Evolutionary conservation across 2,113 vertebrate species (phyloP).

Genomic region (Argyrosomus japonicus): DNA sequence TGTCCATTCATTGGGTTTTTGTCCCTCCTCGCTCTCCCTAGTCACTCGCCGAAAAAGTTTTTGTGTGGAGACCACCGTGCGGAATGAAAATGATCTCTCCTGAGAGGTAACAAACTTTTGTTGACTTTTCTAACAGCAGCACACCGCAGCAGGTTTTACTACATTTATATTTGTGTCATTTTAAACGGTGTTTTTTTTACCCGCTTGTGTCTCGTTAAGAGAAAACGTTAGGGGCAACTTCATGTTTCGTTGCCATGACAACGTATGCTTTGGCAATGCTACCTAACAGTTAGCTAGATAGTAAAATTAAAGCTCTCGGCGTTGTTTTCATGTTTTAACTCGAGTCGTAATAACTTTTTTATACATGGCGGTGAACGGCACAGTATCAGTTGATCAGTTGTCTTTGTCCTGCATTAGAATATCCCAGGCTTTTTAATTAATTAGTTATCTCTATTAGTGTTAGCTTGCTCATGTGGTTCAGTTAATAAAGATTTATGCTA

Average conservation of each 20-base stretch:
- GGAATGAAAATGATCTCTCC: slow-evolving; percentile 20
- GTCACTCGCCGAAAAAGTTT: slow-evolving; percentile 34
- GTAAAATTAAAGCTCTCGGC: background rate
- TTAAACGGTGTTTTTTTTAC: background rate
- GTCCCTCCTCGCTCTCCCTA: slow-evolving; percentile 68
- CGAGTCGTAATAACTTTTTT: background rate
- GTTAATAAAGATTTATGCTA: background rate
- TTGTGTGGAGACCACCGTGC: background rate
- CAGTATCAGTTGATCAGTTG: background rate
- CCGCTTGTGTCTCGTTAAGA: background rate
- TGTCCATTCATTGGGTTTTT: background rate
- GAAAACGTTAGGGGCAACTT: slow-evolving; percentile 19
- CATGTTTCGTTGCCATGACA: slow-evolving; percentile 76
- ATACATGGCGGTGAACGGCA: background rate
- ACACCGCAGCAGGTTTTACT: too few relatives aligned
- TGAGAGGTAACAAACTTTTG: slow-evolving; percentile 41
- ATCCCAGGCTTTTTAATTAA: background rate
- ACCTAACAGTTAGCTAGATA: background rate
- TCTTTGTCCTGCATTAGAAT: background rate
- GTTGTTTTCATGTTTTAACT: background rate
- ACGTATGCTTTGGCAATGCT: slow-evolving; percentile 49
- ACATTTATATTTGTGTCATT: background rate
- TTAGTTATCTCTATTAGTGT: background rate
- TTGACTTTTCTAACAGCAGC: background rate
- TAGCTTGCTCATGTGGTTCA: background rate